Evolutionary conservation across 2,797 vertebrate genomes (phyloP).

Genomic region (Micrastur ruficollis): DNA sequence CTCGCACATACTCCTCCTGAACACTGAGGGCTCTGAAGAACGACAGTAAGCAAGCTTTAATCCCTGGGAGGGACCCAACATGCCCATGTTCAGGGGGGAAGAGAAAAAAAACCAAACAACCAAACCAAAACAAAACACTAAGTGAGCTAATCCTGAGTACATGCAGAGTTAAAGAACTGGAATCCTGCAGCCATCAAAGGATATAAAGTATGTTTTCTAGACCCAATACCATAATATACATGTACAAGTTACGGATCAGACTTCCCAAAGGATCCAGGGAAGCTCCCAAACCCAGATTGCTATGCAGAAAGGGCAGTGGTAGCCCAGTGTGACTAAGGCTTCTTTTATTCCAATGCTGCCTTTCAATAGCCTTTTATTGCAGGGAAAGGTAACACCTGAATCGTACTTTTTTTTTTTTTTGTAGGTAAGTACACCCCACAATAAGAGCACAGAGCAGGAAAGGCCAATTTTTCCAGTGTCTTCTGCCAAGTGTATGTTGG

Average conservation of each 20-base stretch:
- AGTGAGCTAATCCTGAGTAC: not conserved
- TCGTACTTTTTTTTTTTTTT: not conserved
- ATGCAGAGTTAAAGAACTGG: not conserved
- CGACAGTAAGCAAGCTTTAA: not conserved
- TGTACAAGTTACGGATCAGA: not conserved
- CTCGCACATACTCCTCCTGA: not conserved
- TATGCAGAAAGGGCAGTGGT: constrained; percentile 38
- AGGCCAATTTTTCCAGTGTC: not conserved
- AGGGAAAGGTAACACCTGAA: not conserved
- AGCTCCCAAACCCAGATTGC: not conserved
- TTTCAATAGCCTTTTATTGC: not conserved
- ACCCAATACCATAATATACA: not conserved
- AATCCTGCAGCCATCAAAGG: not conserved
- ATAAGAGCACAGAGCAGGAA: not conserved
- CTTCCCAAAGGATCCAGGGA: constrained; percentile 11
- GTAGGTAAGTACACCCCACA: not conserved
- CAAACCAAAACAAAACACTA: too few species aligned
- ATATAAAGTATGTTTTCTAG: not conserved
- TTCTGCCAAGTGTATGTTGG: not conserved
- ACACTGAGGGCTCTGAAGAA: not conserved
- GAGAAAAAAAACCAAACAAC: too few species aligned
- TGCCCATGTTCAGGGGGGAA: not conserved
- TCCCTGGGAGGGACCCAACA: not conserved
- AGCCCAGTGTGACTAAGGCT: constrained; percentile 12
- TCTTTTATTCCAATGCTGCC: constrained; percentile 33